Evolutionary conservation across 2,797 vertebrate species (phyloP), one percentile per base, ranked within the genome.

Genomic region (Stomatorhinus walkeri): DNA sequence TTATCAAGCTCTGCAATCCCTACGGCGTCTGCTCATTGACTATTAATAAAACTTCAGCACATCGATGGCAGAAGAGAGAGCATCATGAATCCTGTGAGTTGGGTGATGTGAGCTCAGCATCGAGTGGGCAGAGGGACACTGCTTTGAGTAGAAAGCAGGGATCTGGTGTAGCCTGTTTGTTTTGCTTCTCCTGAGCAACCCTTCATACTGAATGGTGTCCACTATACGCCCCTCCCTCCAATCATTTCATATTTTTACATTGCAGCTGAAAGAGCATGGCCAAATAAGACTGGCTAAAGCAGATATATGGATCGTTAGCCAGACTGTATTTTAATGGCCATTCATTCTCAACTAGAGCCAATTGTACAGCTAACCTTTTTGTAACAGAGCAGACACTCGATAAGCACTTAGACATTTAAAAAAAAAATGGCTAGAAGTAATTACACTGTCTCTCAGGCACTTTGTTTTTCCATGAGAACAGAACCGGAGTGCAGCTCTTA

Each of bases 1-100:
- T 95, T 94, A 95, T 96, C 95, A 95, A 95, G 90, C 92, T 93
- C 85, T 93, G 91, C 92, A 91, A 92, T 93, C 91, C 92, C 93
- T 1, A 90, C 87, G 92, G 93, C 92, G 92, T 90, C 92, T 93
- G 92, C 92, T 93, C 92, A 92, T 94, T 93, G 94, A 94, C 93
- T 95, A 93, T 95, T 94, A 95, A 94, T 94, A 94, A 93, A 93
- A 92, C 87, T 91, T 93, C 91, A 91, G 92, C 89, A 32, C 86
- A 36, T 24, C 40, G 46, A 28, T 76, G 36, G 2, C 32, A 52
- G 24, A 76, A 48, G 64, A 87, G 49, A 76, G 48, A 87, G 36
- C 84, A 87, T 28, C 19, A 52, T 28, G 64, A 89, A 89, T 87
- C 64, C 61, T n/a, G 12, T 3, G 28, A 56, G 16, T n/a, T 87